phyloP scores from a whole-genome alignment of 1,140 invertebrate genomes.

The Caenorhabditis elegans region DNA sequence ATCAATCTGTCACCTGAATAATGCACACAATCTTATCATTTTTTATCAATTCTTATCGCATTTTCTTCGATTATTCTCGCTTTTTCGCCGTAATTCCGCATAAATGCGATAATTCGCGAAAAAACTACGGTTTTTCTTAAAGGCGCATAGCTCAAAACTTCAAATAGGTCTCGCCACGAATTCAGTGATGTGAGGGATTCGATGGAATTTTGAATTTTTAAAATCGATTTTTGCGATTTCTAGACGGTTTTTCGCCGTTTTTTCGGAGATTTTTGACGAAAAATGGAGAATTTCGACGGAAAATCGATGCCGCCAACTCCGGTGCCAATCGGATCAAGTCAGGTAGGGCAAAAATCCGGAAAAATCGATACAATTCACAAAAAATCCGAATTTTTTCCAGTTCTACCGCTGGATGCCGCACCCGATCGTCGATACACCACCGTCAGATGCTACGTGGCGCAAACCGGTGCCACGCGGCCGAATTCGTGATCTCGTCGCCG shows the following conservation, averaged over 20 bases:
- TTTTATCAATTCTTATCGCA: not conserved
- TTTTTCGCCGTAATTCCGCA: not conserved
- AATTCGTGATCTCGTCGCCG: no score
- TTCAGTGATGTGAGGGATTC: not conserved
- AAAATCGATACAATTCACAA: not conserved
- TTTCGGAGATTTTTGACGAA: not conserved
- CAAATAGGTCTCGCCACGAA: not conserved
- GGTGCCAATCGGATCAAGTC: not conserved
- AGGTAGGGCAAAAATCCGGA: not conserved
- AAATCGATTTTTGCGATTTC: no score
- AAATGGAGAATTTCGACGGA: not conserved
- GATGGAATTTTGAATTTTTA: no score
- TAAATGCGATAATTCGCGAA: not conserved
- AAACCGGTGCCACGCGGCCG: no score
- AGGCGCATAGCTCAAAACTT: not conserved
- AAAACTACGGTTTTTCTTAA: not conserved
- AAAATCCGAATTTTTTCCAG: not conserved
- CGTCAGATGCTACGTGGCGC: no score
- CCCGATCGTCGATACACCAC: not conserved
- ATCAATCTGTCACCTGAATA: no score
- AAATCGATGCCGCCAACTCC: not conserved
- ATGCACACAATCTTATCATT: no score
- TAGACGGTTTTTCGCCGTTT: not conserved
- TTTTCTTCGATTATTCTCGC: not conserved
- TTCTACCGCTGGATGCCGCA: not conserved